Evolutionary conservation across 1,140 invertebrate genomes (phyloP), one percentile per base, ranked within the genome.

Genomic region (Hylaeus anthracinus): DNA sequence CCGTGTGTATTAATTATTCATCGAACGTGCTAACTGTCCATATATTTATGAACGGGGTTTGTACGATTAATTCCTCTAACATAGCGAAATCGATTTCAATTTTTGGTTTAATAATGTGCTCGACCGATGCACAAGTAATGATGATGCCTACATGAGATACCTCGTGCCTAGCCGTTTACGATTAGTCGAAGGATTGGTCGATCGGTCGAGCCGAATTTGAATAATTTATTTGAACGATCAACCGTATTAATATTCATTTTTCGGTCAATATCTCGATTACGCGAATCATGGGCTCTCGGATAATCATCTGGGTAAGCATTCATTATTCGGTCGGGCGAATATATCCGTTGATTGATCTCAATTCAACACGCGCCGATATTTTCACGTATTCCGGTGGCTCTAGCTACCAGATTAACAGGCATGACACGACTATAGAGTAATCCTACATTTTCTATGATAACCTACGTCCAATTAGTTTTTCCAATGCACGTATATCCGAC

Each of bases 161-260:
- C 76, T 84, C 39, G 10, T 41, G 12, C 5, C 15, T 5, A 8
- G n/a, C 8, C 0, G 39, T 43, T 45, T 64, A 82, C 63, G 48
- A 86, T 82, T 79, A 78, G 58, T 85, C 70, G 10, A 85, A 82
- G 79, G 84, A 86, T 72, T 75, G 66, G 75, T 79, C 67, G 43
- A 53, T 15, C 58, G 45, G 67, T 58, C 37, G 53, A n/a, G 48
- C 37, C 43, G 56, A 26, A 79, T 75, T 75, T 83, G 75, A 86
- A 82, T 86, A 86, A 86, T 86, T 86, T 86, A 83, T 86, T 86
- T 63, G 67, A 70, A 64, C 51, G 71, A 86, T 79, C 84, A 56
- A 69, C 72, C 5, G 43, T 86, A 83, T 86, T 86, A 86, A 86
- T 86, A 86, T 86, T 86, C 85, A 86, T 86, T 86, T 79, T 82